Conservation (phyloP, 2,888 invertebrate species). For the Ferdinandea cuprea region DNA sequence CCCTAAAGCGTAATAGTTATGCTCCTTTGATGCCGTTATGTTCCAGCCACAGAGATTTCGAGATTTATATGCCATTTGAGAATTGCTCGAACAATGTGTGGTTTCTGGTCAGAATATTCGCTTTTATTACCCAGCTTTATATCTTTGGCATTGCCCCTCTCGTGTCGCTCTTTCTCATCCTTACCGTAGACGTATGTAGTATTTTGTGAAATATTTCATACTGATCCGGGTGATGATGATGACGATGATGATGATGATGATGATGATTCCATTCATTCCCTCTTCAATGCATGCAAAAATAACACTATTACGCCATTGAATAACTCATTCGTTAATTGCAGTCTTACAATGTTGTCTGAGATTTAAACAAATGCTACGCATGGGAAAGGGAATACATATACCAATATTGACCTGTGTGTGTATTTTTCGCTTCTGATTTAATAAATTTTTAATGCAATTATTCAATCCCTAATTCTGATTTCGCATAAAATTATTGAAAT, state of each 20-base stretch:
- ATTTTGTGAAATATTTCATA: conserved; percentile 45
- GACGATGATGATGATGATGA: conserved; percentile 41
- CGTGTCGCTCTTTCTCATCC: background rate
- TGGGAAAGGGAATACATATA: conserved; percentile 10
- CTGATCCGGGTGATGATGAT: conserved; percentile 48
- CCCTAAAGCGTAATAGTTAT: conserved; percentile 25
- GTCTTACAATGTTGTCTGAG: conserved; percentile 35
- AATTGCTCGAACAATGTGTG: conserved; percentile 61
- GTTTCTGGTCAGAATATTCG: conserved; percentile 60
- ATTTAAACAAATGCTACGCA: conserved; percentile 6
- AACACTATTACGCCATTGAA: conserved; percentile 10
- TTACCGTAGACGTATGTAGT: background rate
- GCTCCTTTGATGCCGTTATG: conserved; percentile 44
- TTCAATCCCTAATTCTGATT: conserved; percentile 18
- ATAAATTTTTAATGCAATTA: conserved; percentile 31
- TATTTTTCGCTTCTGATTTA: background rate
- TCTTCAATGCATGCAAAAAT: conserved; percentile 27
- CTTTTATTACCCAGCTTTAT: conserved; percentile 59
- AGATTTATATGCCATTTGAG: conserved; percentile 66
- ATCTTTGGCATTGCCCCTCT: conserved; percentile 14
- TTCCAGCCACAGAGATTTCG: conserved; percentile 46
- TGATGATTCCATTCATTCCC: conserved; percentile 24
- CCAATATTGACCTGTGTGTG: conserved; percentile 5
- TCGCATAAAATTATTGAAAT: conserved; percentile 24
- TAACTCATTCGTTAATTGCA: conserved; percentile 39